Percentiles rank a stretch among this genome's conserved stretches.
These are phyloP conservation scores for Nymphalis io DNA, from an alignment of 1,140 invertebrate species.

Conservation along the genomic window DNA sequence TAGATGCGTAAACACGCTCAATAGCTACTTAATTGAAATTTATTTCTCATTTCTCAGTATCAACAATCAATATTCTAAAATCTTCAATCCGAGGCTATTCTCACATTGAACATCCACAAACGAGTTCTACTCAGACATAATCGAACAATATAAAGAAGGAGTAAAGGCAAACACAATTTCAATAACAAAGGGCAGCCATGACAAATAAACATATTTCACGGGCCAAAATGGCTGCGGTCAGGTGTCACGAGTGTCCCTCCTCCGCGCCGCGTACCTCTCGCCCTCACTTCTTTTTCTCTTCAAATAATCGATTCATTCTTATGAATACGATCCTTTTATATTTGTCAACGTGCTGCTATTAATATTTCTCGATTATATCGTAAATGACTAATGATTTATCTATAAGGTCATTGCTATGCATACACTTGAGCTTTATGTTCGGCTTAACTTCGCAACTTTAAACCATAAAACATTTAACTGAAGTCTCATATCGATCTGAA, in stretches of 20 bases:
- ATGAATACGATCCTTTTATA: constrained; percentile 62
- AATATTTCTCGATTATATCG: constrained; percentile 35
- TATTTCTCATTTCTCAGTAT: constrained; percentile 80
- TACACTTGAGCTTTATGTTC: not conserved
- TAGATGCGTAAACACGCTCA: constrained; percentile 61
- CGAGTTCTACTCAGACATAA: constrained; percentile 73
- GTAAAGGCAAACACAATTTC: constrained; percentile 80
- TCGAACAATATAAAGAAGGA: constrained; percentile 80
- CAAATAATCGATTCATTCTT: constrained; percentile 74
- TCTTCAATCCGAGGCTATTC: constrained; percentile 74
- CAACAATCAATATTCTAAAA: constrained; percentile 80
- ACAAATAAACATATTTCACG: constrained; percentile 81
- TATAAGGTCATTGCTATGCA: constrained; percentile 6
- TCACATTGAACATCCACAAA: constrained; percentile 73
- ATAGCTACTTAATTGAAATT: constrained; percentile 79
- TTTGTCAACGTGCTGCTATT: constrained; percentile 52
- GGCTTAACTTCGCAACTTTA: not conserved
- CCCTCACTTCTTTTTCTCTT: constrained; percentile 62
- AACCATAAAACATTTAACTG: not conserved
- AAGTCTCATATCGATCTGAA: not conserved
- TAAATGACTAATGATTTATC: constrained; percentile 28
- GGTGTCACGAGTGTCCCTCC: constrained; percentile 67
- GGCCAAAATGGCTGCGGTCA: constrained; percentile 79
- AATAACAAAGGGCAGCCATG: constrained; percentile 79
- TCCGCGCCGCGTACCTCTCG: constrained; percentile 40